Conservation (phyloP, 1,140 invertebrate genomes). For the Stegodyphus dumicola region DNA sequence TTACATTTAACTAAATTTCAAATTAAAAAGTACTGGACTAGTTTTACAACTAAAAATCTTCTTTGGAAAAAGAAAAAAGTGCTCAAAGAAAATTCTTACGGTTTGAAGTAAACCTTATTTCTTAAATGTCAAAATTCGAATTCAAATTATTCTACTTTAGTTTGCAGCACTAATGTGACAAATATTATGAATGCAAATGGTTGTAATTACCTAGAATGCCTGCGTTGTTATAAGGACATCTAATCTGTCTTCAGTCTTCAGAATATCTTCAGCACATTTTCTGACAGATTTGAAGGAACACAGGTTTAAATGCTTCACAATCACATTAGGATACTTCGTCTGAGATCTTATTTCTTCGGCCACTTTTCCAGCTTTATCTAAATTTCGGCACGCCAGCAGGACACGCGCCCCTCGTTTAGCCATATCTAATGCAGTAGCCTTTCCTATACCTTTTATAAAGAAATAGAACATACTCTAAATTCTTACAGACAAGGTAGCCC, state of each 20-base stretch:
- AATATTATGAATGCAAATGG: too few relatives aligned
- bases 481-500: too few relatives aligned
- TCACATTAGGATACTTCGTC: slow-evolving; percentile 35
- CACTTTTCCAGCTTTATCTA: slow-evolving; percentile 41
- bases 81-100: too few relatives aligned
- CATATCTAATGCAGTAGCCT: slow-evolving; percentile 72
- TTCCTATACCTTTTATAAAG: slow-evolving; percentile 71
- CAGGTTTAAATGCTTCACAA: slow-evolving; percentile 77
- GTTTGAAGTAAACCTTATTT: too few relatives aligned
- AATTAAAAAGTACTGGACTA: too few relatives aligned
- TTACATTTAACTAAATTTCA: too few relatives aligned
- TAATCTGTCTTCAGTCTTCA: slow-evolving; percentile 74
- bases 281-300: slow-evolving; percentile 77
- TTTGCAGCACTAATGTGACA: too few relatives aligned
- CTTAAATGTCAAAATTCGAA: too few relatives aligned
- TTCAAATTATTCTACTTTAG: too few relatives aligned
- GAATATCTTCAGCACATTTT: slow-evolving; percentile 76
- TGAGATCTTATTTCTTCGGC: slow-evolving; percentile 39
- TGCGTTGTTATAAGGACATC: slow-evolving; percentile 84
- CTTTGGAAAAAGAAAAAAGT: too few relatives aligned
- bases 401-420: slow-evolving; percentile 65
- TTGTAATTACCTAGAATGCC: slow-evolving; percentile 66
- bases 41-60: too few relatives aligned
- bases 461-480: too few relatives aligned
- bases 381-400: slow-evolving; percentile 54